phyloP scores from a whole-genome alignment of 2,888 invertebrate genomes.

The Erebia aethiops region DNA sequence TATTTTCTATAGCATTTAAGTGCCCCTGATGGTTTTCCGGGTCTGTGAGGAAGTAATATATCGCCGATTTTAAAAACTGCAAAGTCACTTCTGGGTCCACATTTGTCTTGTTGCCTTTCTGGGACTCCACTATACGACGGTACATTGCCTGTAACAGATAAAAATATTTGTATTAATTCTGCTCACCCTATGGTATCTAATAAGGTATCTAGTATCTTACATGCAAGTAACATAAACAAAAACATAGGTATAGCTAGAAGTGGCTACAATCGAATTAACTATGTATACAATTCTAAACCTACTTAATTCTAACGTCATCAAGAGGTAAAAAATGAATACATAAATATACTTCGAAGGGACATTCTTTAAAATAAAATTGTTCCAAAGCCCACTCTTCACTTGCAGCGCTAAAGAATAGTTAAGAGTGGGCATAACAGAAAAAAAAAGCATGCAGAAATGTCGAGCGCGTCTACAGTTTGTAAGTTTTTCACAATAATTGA shows the following conservation, averaged over 20 bases:
- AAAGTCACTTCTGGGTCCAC: slow-evolving; percentile 96
- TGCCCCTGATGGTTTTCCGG: slow-evolving; percentile 95
- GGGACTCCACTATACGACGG: slow-evolving; percentile 90
- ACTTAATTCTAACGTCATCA: background rate
- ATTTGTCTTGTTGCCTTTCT: slow-evolving; percentile 86
- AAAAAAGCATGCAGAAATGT: background rate
- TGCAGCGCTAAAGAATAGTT: no score
- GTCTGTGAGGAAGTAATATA: slow-evolving; percentile 96
- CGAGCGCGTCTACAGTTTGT: background rate
- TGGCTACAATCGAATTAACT: background rate
- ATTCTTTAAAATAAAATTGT: background rate
- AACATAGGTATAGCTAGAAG: background rate
- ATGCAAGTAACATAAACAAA: background rate
- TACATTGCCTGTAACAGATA: slow-evolving; percentile 89
- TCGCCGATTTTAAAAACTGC: slow-evolving; percentile 95
- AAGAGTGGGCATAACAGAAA: background rate
- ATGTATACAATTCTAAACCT: background rate
- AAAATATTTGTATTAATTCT: background rate
- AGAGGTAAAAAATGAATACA: background rate
- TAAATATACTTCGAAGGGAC: background rate
- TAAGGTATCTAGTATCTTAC: background rate
- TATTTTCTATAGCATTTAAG: slow-evolving; percentile 94
- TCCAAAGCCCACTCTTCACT: no score
- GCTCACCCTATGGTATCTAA: background rate
- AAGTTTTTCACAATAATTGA: background rate